phyloP scores from a whole-genome alignment of 1,140 invertebrate species.

The Drosophila eugracilis region DNA sequence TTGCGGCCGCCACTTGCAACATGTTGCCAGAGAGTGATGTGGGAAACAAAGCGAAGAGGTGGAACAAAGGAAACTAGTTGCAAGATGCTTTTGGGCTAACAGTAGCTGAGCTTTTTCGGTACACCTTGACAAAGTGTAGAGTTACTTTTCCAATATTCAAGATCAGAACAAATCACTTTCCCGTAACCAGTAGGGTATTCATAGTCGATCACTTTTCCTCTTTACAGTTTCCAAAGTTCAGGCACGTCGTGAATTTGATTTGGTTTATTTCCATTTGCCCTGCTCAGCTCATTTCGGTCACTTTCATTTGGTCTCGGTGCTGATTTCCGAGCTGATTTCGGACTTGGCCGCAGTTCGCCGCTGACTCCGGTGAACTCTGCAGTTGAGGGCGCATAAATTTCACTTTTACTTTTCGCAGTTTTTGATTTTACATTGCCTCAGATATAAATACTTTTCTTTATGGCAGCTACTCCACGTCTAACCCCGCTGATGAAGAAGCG shows the following conservation, averaged over 20 bases:
- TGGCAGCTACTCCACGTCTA: conserved; percentile 31
- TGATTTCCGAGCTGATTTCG: conserved; percentile 30
- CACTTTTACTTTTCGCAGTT: conserved; percentile 61
- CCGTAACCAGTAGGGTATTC: too few relatives aligned
- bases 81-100: background rate
- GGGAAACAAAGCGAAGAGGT: conserved; percentile 8
- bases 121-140: too few relatives aligned
- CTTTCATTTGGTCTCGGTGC: conserved; percentile 62
- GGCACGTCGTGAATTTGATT: conserved; percentile 76
- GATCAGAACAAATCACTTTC: too few relatives aligned
- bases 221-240: conserved; percentile 33
- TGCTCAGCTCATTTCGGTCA: conserved; percentile 40
- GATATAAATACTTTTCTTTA: conserved; percentile 40
- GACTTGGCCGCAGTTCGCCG: conserved; percentile 27
- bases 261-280: conserved; percentile 72
- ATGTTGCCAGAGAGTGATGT: conserved; percentile 18
- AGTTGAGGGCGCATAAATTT: conserved; percentile 67
- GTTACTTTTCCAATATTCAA: too few relatives aligned
- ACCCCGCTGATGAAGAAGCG: conserved; percentile 8
- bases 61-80: conserved; percentile 5
- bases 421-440: conserved; percentile 37
- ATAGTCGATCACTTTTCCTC: background rate
- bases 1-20: conserved; percentile 20
- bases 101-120: too few relatives aligned
- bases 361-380: conserved; percentile 31